These are phyloP conservation scores for Ichneumoninae sp. DNA, from an alignment of 2,888 invertebrate species.

Conservation along the genomic window DNA sequence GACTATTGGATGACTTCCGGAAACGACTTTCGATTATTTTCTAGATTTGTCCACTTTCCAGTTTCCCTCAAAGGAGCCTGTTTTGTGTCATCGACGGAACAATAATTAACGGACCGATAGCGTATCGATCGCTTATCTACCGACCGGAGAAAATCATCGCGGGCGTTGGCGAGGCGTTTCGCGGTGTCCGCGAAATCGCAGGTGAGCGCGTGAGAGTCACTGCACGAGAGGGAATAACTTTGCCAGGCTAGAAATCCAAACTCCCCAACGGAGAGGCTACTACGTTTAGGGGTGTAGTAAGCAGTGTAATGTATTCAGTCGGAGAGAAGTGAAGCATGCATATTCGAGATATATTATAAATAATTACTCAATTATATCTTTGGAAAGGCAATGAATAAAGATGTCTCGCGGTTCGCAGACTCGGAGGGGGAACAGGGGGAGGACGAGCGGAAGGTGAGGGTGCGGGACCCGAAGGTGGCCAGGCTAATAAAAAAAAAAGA, in stretches of 20 bases:
- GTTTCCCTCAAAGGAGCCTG: slow-evolving; percentile 70
- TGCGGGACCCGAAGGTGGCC: slow-evolving; percentile 71
- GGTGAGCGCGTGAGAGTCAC: slow-evolving; percentile 56
- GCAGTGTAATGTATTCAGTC: slow-evolving; percentile 83
- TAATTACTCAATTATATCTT: slow-evolving; percentile 85
- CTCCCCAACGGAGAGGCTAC: slow-evolving; percentile 66
- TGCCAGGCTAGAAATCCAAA: slow-evolving; percentile 79
- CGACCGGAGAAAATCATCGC: slow-evolving; percentile 73
- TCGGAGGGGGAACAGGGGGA: slow-evolving; percentile 73
- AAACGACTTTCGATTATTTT: slow-evolving; percentile 54
- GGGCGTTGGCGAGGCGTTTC: slow-evolving; percentile 20
- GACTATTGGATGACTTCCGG: not conserved
- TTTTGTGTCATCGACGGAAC: slow-evolving; percentile 73
- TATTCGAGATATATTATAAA: slow-evolving; percentile 85
- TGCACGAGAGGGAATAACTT: slow-evolving; percentile 72
- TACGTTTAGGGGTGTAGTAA: slow-evolving; percentile 83
- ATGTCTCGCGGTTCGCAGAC: slow-evolving; percentile 79
- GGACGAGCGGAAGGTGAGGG: slow-evolving; percentile 59
- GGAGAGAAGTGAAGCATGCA: slow-evolving; percentile 84
- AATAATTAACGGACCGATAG: slow-evolving; percentile 79
- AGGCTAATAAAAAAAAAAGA: slow-evolving; percentile 77
- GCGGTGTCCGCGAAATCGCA: slow-evolving; percentile 62
- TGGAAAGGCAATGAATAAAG: slow-evolving; percentile 85
- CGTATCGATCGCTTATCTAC: slow-evolving; percentile 78
- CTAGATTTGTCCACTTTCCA: slow-evolving; percentile 71